Percentiles rank a stretch among this genome's conserved stretches.
These are phyloP conservation scores for Spinibarbus caldwelli DNA, from an alignment of 2,797 vertebrate species.

Conservation along the genomic window DNA sequence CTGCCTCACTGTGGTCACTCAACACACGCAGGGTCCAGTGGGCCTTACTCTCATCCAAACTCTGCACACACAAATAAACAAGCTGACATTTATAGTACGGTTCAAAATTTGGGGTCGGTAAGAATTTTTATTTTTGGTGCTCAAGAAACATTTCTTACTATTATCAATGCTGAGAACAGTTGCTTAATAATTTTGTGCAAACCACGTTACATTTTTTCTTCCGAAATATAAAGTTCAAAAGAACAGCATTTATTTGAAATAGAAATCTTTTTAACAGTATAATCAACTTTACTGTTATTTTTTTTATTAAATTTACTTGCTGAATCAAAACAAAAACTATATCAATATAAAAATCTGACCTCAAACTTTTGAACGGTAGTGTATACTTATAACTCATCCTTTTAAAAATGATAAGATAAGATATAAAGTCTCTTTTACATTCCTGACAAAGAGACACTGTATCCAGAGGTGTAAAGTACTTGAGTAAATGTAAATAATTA, in stretches of 20 bases:
- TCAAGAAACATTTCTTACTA: background rate
- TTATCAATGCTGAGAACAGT: background rate
- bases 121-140: background rate
- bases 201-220: too few relatives aligned
- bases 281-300: background rate
- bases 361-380: background rate
- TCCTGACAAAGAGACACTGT: background rate
- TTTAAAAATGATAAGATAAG: background rate
- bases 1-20: constrained; percentile 76
- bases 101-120: background rate
- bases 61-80: constrained; percentile 61
- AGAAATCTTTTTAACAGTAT: background rate
- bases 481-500: too few relatives aligned
- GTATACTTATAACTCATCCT: background rate
- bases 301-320: background rate
- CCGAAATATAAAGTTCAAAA: too few relatives aligned
- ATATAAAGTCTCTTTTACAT: background rate
- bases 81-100: constrained; percentile 10
- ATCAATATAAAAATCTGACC: background rate
- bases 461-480: too few relatives aligned
- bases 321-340: background rate
- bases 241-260: too few relatives aligned
- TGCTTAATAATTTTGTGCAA: too few relatives aligned
- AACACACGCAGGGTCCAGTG: constrained; percentile 85
- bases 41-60: constrained; percentile 76